Evolutionary conservation across 2,113 vertebrate genomes (phyloP), one percentile per base, ranked within the genome.

Genomic region (Amazona guildingii): DNA sequence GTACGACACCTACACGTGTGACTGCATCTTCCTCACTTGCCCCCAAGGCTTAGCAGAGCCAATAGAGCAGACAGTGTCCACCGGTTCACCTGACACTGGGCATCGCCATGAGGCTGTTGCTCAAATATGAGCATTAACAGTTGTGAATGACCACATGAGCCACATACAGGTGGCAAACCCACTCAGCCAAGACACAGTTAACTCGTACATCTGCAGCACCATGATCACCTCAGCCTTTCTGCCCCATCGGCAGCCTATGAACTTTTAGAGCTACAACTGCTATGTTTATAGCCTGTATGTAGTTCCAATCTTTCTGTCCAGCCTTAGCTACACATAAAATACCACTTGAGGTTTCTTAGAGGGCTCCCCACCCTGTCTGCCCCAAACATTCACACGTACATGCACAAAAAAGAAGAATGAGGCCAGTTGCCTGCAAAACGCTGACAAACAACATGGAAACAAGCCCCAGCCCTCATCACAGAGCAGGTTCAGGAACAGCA

Each of bases 1-100:
- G 1, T 9, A 4, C 0, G 0, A 13, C 44, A 69, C 23, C 17
- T 35, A 17, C 14, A n/a, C 0, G 2, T 1, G 2, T 6, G 27
- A 67, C 62, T 17, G 20, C 5, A 17, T 37, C 39, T 29, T 39
- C 46, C n/a, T 17, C 19, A 11, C n/a, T 23, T 24, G 33, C 9
- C 27, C 23, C 48, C 13, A 17, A 0, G 2, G 52, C 48, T 90
- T 33, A 48, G 29, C 4, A 1, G 41, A 57, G 29, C 7, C 37
- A 37, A 17, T 17, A 39, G 57, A 44, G 0, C 6, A 24, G 6
- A 27, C 9, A 16, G 13, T 6, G 31, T 20, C 43, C 3, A 7
- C 55, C 23, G 7, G 7, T 33, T 51, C 6, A 7, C 25, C 46
- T 29, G 28, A 52, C 3, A 29, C 1, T 55, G 39, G 78, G 44